A percentile compares a stretch with the other conserved stretches of the same genome.
Evolutionary conservation across 37 sponge, comb jelly and placozoan species (phyloP).

Genomic region (Halichondria panicea): DNA sequence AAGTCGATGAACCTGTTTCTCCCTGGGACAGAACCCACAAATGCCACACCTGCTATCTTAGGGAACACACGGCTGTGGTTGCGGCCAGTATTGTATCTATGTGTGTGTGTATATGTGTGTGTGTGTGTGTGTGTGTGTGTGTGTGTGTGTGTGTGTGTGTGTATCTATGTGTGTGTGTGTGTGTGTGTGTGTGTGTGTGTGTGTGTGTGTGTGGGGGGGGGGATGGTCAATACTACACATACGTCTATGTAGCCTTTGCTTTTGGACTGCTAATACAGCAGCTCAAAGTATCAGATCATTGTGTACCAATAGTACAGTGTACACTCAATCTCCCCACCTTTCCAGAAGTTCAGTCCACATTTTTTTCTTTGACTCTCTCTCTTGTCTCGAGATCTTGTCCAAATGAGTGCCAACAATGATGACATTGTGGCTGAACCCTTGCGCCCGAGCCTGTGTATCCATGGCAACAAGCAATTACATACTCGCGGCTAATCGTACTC

Average conservation of each 20-base stretch:
- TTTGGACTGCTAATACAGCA: too few relatives aligned
- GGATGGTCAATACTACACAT: too few relatives aligned
- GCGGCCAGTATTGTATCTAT: constrained; percentile 13
- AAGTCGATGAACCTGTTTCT: background rate
- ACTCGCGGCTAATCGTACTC: background rate
- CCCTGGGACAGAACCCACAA: constrained; percentile 35
- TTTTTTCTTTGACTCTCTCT: constrained; percentile 4
- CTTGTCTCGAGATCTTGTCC: constrained; percentile 21
- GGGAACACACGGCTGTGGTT: constrained; percentile 36
- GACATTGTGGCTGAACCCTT: constrained; percentile 26
- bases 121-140: constrained; percentile 24
- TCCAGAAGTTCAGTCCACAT: constrained; percentile 29
- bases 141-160: constrained; percentile 23
- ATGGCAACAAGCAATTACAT: constrained; percentile 7
- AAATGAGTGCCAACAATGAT: constrained; percentile 72
- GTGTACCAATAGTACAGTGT: too few relatives aligned
- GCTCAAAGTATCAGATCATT: too few relatives aligned
- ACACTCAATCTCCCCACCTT: too few relatives aligned
- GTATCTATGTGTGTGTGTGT: constrained; percentile 25
- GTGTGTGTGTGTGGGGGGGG: too few relatives aligned
- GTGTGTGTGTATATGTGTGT: constrained; percentile 18
- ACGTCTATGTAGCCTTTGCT: too few relatives aligned
- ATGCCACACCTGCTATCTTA: constrained; percentile 21
- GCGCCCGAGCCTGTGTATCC: constrained; percentile 29
- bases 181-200: constrained; percentile 37